Base-by-base conservation (phyloP, 2,888 invertebrate species). In the Drosophila lacicola region DNA sequence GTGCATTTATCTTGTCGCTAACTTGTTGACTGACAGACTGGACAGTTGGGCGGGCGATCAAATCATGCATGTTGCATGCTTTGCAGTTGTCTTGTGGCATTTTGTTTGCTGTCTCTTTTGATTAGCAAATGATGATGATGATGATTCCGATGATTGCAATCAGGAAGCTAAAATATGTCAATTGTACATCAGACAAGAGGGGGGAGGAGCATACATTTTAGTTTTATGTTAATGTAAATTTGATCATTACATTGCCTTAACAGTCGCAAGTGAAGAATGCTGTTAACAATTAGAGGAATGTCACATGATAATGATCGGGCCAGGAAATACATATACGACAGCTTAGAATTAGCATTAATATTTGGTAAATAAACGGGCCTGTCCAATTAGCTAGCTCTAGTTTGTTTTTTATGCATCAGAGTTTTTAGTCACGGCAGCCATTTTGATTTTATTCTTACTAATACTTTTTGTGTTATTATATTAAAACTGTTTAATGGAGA, bases 91-190 rank as follows among this genome's bases (percentile, higher is more conserved):
- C 61, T 75, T 69, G 51, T 44, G 77, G 69, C 72, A 72, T 74
- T 76, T 74, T 71, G 75, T 75, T 68, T 73, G 72, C 70, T 83
- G 84, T 82, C 84, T 55, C 68, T 75, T 80, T 84, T 82, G 84
- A 82, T 82, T 82, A 82, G 79, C 79, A 69, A 79, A 71, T 76
- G 51, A 65, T 64, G 60, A 68, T 47, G 49, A 60, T 68, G 50
- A 61, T 29, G 29, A 29, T 29, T 29, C 8, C 44, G 49, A 62
- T 45, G 49, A 65, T 68, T 45, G 71, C 75, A 60, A 64, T 75
- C 75, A 72, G 75, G 75, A 75, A 75, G 61, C 75, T 64, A 2
- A 56, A 64, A 69, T 64, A 68, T 74, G 74, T 67, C 71, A 75
- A 74, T 60, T 74, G 66, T 3, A 29, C 21, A 41, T 19, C 53